Conservation (phyloP, 2,888 invertebrate species). For the Chaitophorus viminalis region DNA sequence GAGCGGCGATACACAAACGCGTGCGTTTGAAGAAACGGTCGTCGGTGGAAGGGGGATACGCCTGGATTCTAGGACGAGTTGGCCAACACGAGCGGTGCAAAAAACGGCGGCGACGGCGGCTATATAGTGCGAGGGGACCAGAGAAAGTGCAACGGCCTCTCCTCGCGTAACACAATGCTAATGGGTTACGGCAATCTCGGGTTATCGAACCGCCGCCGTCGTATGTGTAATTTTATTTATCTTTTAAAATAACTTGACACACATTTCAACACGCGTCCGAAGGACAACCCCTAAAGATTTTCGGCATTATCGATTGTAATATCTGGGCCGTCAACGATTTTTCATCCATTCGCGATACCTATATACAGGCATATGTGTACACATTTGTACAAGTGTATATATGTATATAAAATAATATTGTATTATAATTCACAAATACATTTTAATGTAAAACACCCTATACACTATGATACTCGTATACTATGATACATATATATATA, state of each 20-base stretch:
- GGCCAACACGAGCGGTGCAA: constrained; percentile 5
- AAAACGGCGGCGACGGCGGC: background rate
- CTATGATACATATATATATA: no score
- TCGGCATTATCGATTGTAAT: background rate
- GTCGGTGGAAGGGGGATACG: background rate
- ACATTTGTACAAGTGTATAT: no score
- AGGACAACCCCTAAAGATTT: constrained; percentile 54
- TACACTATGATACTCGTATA: no score
- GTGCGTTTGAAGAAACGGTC: background rate
- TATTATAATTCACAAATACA: background rate
- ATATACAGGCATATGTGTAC: no score
- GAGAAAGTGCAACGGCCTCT: constrained; percentile 62
- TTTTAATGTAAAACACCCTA: background rate
- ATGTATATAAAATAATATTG: no score
- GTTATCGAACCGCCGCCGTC: constrained; percentile 55
- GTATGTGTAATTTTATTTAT: constrained; percentile 58
- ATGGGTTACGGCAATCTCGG: constrained; percentile 60
- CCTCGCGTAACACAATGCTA: constrained; percentile 60
- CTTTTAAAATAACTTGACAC: constrained; percentile 36
- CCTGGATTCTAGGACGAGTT: constrained; percentile 49
- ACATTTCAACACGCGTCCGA: constrained; percentile 51
- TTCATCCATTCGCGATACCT: background rate
- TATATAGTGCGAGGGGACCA: constrained; percentile 32
- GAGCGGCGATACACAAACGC: background rate
- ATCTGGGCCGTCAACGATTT: background rate